Percentiles rank a stretch among this genome's conserved stretches.
Conservation (phyloP, 2,888 invertebrate genomes). For the Cerceris ruficornis region DNA sequence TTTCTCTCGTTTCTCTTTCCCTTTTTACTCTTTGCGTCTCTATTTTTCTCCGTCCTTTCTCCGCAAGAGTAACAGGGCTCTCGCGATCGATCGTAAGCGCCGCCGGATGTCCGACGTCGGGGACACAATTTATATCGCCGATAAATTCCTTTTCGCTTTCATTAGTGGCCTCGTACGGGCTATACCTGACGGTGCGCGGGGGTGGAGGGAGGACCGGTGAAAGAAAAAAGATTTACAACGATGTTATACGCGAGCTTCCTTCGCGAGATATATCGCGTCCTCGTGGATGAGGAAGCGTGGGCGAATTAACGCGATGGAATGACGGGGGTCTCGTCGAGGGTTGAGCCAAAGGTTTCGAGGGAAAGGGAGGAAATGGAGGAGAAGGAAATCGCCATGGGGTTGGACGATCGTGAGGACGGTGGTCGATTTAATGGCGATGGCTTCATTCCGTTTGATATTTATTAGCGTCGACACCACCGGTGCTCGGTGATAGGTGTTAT, state of each 20-base stretch:
- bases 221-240: slow-evolving; percentile 64
- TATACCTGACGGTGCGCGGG: slow-evolving; percentile 13
- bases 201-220: slow-evolving; percentile 17
- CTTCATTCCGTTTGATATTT: too few relatives aligned
- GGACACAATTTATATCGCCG: slow-evolving; percentile 77
- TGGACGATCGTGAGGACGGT: too few relatives aligned
- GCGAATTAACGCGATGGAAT: background rate
- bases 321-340: too few relatives aligned
- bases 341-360: too few relatives aligned
- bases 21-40: background rate
- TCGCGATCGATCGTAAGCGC: slow-evolving; percentile 53
- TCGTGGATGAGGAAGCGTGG: slow-evolving; percentile 2
- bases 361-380: too few relatives aligned
- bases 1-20: slow-evolving; percentile 1
- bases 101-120: slow-evolving; percentile 51
- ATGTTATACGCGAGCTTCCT: slow-evolving; percentile 14
- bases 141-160: slow-evolving; percentile 79
- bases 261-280: slow-evolving; percentile 7
- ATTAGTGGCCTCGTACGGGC: slow-evolving; percentile 73
- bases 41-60: background rate
- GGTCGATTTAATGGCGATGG: too few relatives aligned
- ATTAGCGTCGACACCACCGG: too few relatives aligned
- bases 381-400: too few relatives aligned
- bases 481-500: too few relatives aligned
- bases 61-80: background rate